These are phyloP conservation scores for Bombylius major DNA, from an alignment of 2,888 invertebrate genomes.

Conservation along the genomic window DNA sequence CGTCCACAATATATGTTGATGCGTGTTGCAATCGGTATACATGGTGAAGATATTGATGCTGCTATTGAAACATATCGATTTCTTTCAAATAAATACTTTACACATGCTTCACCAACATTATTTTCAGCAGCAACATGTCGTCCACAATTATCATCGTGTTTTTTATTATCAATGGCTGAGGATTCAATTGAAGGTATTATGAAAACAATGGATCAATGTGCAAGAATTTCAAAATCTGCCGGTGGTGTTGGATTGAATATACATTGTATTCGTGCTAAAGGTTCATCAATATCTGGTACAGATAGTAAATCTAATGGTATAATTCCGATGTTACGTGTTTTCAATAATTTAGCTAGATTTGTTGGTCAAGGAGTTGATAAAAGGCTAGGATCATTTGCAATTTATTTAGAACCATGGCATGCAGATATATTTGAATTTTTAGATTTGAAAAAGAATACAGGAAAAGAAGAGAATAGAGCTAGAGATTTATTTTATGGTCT, in stretches of 20 bases:
- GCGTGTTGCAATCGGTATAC: slow-evolving; percentile 88
- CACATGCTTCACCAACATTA: slow-evolving; percentile 88
- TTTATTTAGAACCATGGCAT: slow-evolving; percentile 96
- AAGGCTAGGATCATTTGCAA: slow-evolving; percentile 86
- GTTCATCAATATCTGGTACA: slow-evolving; percentile 77
- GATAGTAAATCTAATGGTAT: slow-evolving; percentile 87
- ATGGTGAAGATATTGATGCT: slow-evolving; percentile 72
- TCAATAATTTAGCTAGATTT: slow-evolving; percentile 81
- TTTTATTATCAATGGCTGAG: slow-evolving; percentile 80
- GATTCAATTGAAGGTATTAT: slow-evolving; percentile 89
- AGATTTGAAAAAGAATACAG: slow-evolving; percentile 80
- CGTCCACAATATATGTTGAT: slow-evolving; percentile 94
- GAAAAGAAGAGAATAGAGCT: slow-evolving; percentile 81
- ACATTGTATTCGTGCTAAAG: slow-evolving; percentile 79
- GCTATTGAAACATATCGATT: slow-evolving; percentile 88
- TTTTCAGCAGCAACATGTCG: slow-evolving; percentile 83
- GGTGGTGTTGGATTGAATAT: slow-evolving; percentile 90
- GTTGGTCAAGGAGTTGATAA: slow-evolving; percentile 94
- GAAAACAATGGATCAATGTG: slow-evolving; percentile 75
- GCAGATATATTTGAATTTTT: slow-evolving; percentile 86
- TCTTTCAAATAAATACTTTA: slow-evolving; percentile 83
- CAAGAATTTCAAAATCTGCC: slow-evolving; percentile 83
- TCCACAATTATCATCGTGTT: slow-evolving; percentile 87
- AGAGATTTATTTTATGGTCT: slow-evolving; percentile 86
- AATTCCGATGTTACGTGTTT: slow-evolving; percentile 83